Base-by-base conservation (phyloP, 2,888 invertebrate genomes). In the Chorisops tibialis region DNA sequence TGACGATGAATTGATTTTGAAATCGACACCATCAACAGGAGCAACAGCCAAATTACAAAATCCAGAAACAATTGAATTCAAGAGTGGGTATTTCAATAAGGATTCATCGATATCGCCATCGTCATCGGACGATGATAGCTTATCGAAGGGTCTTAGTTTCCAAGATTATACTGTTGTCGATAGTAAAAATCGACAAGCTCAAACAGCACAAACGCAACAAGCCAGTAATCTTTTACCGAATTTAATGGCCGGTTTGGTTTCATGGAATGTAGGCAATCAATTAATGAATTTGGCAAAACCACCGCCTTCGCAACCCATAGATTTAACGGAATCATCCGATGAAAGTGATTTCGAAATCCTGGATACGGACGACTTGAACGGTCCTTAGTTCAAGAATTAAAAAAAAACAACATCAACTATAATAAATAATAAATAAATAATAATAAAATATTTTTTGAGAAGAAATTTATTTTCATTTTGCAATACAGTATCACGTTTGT, bases 271-370 rank as follows among this genome's bases (percentile, higher is more conserved):
- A 7, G 62, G 63, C n/a, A 51, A 24, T 21, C 48, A 60, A 50
- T 16, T 58, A 14, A 38, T 51, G 21, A 24, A 41, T 35, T 14
- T 19, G 19, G 49, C 14, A 14, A 37, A 50, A 39, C 47, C 19
- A 50, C 45, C 48, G 58, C 63, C 62, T 50, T 52, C 24, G 61
- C 61, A 49, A 48, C 62, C 19, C 38, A 47, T 54, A 35, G 30
- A 52, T 24, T 14, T 12, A 6, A 35, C 24, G 3, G 64, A 65
- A 21, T 56, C 74, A 60, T 74, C 75, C 4, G 76, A 76, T 18
- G 76, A 75, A 50, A 77, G 78, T 68, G 78, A 78, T 67, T 78
- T 78, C 67, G 78, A 78, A 70, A 72, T 78, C 66, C 69, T 78
- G 39, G 73, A 73, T 67, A 69, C 73, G 61, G 78, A 77, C 59